These are phyloP conservation scores for Euura lappo DNA, from an alignment of 1,140 invertebrate species.

Conservation along the genomic window DNA sequence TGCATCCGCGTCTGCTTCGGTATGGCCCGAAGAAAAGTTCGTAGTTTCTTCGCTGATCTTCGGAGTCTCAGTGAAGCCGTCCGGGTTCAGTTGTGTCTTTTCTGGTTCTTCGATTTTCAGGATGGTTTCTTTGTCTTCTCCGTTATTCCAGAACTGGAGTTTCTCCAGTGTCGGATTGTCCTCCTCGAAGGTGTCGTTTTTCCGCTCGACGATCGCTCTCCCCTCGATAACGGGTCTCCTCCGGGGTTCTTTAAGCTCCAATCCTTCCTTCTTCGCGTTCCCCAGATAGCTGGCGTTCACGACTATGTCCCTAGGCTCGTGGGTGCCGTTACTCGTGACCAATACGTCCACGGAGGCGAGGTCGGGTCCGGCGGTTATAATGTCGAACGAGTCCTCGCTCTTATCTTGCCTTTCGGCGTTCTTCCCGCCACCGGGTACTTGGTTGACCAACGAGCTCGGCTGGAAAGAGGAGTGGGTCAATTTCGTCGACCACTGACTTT, in stretches of 20 bases:
- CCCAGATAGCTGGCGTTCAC: background rate
- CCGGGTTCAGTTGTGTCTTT: background rate
- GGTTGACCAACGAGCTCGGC: slow-evolving; percentile 61
- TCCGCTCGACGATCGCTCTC: slow-evolving; percentile 32
- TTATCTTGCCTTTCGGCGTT: slow-evolving; percentile 19
- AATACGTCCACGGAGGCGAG: slow-evolving; percentile 38
- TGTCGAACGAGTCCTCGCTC: slow-evolving; percentile 35
- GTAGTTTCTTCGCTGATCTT: background rate
- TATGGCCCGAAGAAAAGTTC: background rate
- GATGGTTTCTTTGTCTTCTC: background rate
- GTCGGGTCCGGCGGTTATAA: slow-evolving; percentile 49
- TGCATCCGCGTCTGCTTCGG: background rate
- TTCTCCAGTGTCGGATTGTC: background rate
- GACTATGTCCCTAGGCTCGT: background rate
- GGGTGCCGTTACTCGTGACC: slow-evolving; percentile 20
- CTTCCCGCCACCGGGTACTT: slow-evolving; percentile 43
- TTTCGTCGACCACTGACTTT: slow-evolving; percentile 72
- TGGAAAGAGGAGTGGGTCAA: slow-evolving; percentile 64
- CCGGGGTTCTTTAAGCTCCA: slow-evolving; percentile 19
- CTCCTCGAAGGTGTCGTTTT: background rate
- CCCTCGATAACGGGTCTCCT: slow-evolving; percentile 36
- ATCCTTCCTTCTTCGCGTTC: background rate
- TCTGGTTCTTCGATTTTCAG: background rate
- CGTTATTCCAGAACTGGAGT: background rate
- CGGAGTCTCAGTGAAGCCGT: background rate